Evolutionary conservation across 2,113 vertebrate species (phyloP), one percentile per base, ranked within the genome.

Genomic region (Riparia riparia): DNA sequence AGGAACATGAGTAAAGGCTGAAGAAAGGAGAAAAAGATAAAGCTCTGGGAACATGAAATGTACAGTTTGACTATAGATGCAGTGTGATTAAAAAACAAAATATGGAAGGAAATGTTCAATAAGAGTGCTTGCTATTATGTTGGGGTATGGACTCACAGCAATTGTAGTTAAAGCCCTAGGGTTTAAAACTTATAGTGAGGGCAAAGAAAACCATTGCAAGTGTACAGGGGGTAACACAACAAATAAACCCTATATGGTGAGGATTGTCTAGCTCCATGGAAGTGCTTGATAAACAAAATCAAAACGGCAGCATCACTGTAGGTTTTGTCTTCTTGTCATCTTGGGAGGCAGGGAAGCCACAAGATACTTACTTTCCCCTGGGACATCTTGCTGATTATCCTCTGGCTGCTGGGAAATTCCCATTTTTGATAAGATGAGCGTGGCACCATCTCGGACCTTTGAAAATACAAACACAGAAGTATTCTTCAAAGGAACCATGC

Each of bases 401-500:
- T 99, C 99, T 14, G 99, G 99, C 86, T 99, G 99, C 91, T 99
- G 99, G 34, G 98, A 98, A 95, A 99, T 98, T 45, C 98, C 98
- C 95, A 98, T 98, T 96, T 98, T 99, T 18, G 99, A 99, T 82
- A 99, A 97, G 93, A 99, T 99, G 86, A 99, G 97, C 0, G 98
- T 99, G 94, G 99, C 99, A 50, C 99, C 99, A 31, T 99, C 99
- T 82, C 99, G 98, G 56, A 99, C 99, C 99, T 99, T 97, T 39
- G 97, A 98, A 66, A 97, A 95, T 22, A 86, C 18, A 80, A 80
- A 86, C 37, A 80, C 3, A 44, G 61, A n/a, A 57, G 45, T 60
- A 39, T 82, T 65, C 66, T 29, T 66, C 0, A 0, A 57, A 69
- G 69, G 54, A 82, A 58, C 12, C 18, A 18, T 0, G 1, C 3